Base-by-base conservation (phyloP, 2,888 invertebrate species). In the Phragmatobia fuliginosa region DNA sequence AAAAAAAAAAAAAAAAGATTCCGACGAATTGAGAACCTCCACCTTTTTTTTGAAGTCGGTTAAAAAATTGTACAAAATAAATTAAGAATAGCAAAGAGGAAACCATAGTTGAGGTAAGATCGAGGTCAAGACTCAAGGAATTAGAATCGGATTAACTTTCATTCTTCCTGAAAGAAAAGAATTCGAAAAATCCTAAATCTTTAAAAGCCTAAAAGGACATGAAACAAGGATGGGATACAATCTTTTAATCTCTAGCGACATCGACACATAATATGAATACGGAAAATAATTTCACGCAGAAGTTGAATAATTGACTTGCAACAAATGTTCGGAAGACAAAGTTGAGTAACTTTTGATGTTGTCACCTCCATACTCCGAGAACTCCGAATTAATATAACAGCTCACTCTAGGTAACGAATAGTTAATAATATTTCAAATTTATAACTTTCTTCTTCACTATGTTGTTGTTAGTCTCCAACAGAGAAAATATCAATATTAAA, bases 231-330 rank as follows among this genome's bases (percentile, higher is more conserved):
- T 33, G 56, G 66, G 71, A 71, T 66, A 62, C 69, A 78, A 74
- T 72, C 65, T 70, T 62, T 65, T 81, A 79, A 77, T 77, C 74
- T 72, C 25, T 11, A 21, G 21, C 68, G 62, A 72, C 63, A 59
- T 70, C 63, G 28, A 68, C 77, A 71, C 64, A 74, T 63, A 73
- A 72, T 76, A 78, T 52, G 59, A 58, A 72, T 6, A 45, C 63
- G 67, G 28, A 70, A 71, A 65, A 60, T 67, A 66, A 63, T 62
- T 58, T 49, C 18, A 8, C 11, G 14, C 1, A 59, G 6, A 31
- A 16, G n/a, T 7, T 38, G n/a, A n/a, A n/a, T n/a, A n/a, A 62
- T 21, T 38, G 7, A 62, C 62, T 59, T 21, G 18, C 31, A 1
- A 0, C 21, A 31, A 59, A 59, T 11, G 52, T 56, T 56, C 25